Evolutionary conservation across 2,113 vertebrate species (phyloP).

Genomic region (Vombatus ursinus): DNA sequence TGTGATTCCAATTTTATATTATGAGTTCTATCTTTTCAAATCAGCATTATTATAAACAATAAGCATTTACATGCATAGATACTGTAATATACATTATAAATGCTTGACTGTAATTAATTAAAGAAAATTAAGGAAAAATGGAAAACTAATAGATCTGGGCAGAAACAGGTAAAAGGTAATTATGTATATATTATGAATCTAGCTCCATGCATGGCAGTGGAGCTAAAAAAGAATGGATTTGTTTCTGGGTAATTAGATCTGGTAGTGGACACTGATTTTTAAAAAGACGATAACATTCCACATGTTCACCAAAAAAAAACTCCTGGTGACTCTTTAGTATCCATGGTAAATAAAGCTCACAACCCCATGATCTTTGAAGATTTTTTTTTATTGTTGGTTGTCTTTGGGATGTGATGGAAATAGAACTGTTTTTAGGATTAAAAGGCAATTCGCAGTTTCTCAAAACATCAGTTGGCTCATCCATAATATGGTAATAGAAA

Average conservation of each 20-base stretch:
- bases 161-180: conserved; percentile 16
- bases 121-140: background rate
- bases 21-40: background rate
- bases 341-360: background rate
- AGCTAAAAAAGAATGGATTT: background rate
- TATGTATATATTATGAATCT: conserved; percentile 28
- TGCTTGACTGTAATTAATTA: background rate
- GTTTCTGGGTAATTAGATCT: background rate
- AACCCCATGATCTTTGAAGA: background rate
- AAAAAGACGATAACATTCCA: background rate
- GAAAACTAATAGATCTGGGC: conserved; percentile 23
- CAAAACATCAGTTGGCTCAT: background rate
- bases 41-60: background rate
- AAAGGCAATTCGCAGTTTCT: background rate
- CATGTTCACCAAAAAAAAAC: conserved; percentile 21
- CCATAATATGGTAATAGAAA: background rate
- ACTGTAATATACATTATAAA: background rate
- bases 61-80: background rate
- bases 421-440: background rate
- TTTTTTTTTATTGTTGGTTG: background rate
- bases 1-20: background rate
- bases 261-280: background rate
- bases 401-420: background rate
- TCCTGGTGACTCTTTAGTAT: background rate
- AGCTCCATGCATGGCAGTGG: background rate